Evolutionary conservation across 2,888 invertebrate species (phyloP).

Genomic region (Pandemis heparana): DNA sequence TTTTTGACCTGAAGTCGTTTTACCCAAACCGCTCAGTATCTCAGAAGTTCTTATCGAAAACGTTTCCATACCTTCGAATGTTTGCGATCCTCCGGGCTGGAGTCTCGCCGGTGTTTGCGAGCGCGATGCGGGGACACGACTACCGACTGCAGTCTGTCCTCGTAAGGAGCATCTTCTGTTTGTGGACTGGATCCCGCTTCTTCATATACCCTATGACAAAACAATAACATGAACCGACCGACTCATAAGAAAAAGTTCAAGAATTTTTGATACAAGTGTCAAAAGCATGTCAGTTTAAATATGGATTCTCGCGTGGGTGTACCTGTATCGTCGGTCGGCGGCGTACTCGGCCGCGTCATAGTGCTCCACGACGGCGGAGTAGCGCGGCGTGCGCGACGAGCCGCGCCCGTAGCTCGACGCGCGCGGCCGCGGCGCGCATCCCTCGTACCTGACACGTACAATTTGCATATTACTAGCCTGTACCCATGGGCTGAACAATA

Average conservation of each 20-base stretch:
- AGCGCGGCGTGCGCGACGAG: constrained; percentile 75
- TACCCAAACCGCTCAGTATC: no score
- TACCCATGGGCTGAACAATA: no score
- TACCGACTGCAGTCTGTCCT: constrained; percentile 83
- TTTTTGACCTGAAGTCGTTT: no score
- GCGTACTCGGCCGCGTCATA: constrained; percentile 81
- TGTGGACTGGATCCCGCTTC: constrained; percentile 88
- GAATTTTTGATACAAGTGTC: background rate
- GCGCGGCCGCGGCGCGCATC: constrained; percentile 79
- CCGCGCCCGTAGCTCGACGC: constrained; percentile 76
- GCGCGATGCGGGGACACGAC: constrained; percentile 81
- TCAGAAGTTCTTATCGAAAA: background rate
- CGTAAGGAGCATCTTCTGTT: constrained; percentile 87
- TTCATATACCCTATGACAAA: constrained; percentile 72
- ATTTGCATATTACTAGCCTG: background rate
- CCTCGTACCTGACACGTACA: constrained; percentile 64
- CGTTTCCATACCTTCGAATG: constrained; percentile 71
- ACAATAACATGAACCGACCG: background rate
- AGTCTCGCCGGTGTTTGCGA: constrained; percentile 85
- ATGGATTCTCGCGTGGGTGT: background rate
- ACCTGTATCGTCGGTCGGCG: constrained; percentile 82
- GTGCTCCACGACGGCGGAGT: constrained; percentile 72
- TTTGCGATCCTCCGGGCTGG: constrained; percentile 89
- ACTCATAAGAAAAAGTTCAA: background rate
- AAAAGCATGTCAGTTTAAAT: no score